Base-by-base conservation (phyloP, 2,888 invertebrate species). In the Amphipyra berbera region DNA sequence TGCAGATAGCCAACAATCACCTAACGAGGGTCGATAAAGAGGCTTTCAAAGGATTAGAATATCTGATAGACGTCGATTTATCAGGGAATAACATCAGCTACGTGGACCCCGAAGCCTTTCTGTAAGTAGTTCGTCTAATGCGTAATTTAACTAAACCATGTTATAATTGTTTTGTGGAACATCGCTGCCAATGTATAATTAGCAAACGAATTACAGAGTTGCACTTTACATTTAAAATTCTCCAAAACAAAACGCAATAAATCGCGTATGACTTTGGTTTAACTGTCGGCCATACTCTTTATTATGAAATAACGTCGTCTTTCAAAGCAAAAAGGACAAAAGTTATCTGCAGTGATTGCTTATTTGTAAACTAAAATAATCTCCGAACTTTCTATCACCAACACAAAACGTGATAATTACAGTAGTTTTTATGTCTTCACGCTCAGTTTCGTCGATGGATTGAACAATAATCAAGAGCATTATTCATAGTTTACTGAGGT, bases 1-100 rank as follows among this genome's bases (percentile, higher is more conserved):
- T 97, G 52, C 97, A 97, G 87, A 95, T 97, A 83, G 96, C 97
- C 4, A 95, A 97, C 83, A 97, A 97, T 87, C 90, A 90, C 61
- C 88, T 97, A 72, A 95, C 95, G 14, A 94, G 94, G 64, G 93
- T 97, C 30, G 95, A 95, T 46, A 95, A 92, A 77, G 95, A 96
- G 30, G 95, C 96, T 6, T 97, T 97, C 79, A 95, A 95, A 58
- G 96, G 96, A 1, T 89, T 97, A 69, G 95, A 96, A 73, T 97
- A 96, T 84, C 91, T 97, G 45, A 95, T 97, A 63, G 97, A 97
- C 72, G 95, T 96, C 8, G 97, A 97, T 83, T 95, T 97, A 76
- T 97, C 97, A 0, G 95, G 95, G 9, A 97, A 97, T 83, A 93
- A 93, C 58, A 97, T 97, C 71, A 95, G 90, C 55, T 95, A 90